Evolutionary conservation across 2,888 invertebrate species (phyloP).

Genomic region (Drosophila atripex): DNA sequence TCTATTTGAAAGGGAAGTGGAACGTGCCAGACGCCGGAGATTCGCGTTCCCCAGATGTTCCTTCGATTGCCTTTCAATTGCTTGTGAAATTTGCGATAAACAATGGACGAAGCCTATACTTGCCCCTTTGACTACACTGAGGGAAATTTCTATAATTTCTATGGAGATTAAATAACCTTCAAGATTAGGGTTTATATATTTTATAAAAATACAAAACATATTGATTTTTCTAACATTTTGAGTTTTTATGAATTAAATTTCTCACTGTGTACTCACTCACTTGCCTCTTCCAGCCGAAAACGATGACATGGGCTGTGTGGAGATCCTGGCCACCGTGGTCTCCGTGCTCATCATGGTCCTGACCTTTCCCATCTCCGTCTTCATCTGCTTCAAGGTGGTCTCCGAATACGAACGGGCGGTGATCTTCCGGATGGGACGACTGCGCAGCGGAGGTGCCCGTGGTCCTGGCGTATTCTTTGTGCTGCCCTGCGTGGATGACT

Average conservation of each 20-base stretch:
- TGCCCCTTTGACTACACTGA: neutral
- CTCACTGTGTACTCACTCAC: neutral
- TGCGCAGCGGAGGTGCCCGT: slow-evolving; percentile 84
- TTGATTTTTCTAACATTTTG: no score
- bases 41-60: slow-evolving; percentile 21
- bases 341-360: slow-evolving; percentile 90
- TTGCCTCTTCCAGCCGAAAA: slow-evolving; percentile 84
- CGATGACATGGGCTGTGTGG: slow-evolving; percentile 89
- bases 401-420: slow-evolving; percentile 95
- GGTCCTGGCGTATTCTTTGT: slow-evolving; percentile 96
- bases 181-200: no score
- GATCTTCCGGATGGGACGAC: slow-evolving; percentile 93
- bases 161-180: neutral
- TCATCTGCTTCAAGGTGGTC: slow-evolving; percentile 94
- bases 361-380: slow-evolving; percentile 93
- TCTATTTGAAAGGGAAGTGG: neutral
- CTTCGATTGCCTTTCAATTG: slow-evolving; percentile 53
- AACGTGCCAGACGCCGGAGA: slow-evolving; percentile 13
- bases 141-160: neutral
- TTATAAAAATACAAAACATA: no score
- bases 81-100: slow-evolving; percentile 44
- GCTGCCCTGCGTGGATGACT: slow-evolving; percentile 96
- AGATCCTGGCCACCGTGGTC: slow-evolving; percentile 89
- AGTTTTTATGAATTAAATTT: neutral
- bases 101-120: neutral